Conservation (phyloP, 2,797 vertebrate species). For the Lycodopsis pacificus region DNA sequence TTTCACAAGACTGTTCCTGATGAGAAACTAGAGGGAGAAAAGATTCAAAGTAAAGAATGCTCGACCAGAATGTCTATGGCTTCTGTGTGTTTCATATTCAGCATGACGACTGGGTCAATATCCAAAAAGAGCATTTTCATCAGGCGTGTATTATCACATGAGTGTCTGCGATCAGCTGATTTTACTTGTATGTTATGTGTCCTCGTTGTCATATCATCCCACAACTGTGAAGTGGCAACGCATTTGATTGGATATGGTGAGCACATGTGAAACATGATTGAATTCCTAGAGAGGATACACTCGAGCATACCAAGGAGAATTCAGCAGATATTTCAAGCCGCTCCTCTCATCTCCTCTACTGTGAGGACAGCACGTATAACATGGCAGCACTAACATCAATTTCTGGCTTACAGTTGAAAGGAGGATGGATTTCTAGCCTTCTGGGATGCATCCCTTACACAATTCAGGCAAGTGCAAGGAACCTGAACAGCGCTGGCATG, state of each 20-base stretch:
- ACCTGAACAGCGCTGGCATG: conserved; percentile 45
- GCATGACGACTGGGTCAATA: not conserved
- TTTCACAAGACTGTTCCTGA: not conserved
- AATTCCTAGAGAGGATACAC: conserved; percentile 62
- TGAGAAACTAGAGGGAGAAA: not conserved
- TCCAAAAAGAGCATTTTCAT: conserved; percentile 3
- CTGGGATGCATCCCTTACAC: conserved; percentile 71
- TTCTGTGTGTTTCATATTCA: conserved; percentile 6
- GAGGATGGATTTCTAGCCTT: conserved; percentile 71
- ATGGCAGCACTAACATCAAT: conserved; percentile 76
- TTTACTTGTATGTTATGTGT: conserved; percentile 16
- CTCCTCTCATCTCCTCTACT: conserved; percentile 68
- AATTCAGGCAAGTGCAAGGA: conserved; percentile 63
- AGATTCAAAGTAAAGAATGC: not conserved
- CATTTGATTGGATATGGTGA: conserved; percentile 56
- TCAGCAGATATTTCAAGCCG: conserved; percentile 68
- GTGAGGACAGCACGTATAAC: conserved; percentile 71
- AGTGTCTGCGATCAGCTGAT: not conserved
- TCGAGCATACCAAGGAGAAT: conserved; percentile 64
- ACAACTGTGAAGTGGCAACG: conserved; percentile 34
- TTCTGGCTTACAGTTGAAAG: conserved; percentile 73
- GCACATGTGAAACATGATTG: conserved; percentile 61
- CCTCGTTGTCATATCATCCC: conserved; percentile 33
- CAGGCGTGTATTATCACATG: not conserved
- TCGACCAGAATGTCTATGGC: not conserved